Conservation (phyloP, 2,888 invertebrate genomes). For the Pemphredon lugubris region DNA sequence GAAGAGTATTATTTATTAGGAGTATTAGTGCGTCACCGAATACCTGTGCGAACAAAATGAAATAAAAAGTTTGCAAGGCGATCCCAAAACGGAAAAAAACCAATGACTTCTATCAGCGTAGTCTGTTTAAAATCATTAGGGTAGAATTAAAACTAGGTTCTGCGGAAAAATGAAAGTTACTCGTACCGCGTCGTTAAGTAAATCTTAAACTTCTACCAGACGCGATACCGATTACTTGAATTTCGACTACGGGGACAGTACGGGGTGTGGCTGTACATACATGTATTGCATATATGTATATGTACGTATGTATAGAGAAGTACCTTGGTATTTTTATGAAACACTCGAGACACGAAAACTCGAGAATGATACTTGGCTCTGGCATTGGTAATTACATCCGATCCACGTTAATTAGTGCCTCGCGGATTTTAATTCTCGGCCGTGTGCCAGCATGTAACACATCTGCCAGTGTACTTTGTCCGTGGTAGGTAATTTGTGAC, state of each 20-base stretch:
- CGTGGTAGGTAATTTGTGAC: constrained; percentile 27
- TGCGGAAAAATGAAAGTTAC: no score
- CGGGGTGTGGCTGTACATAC: background rate
- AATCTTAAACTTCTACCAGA: no score
- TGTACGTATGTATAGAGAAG: background rate
- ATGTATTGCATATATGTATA: no score
- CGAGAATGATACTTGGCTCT: constrained; percentile 44
- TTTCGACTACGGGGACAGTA: background rate
- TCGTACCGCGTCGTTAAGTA: no score
- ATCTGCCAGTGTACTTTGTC: constrained; percentile 28
- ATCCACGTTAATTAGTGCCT: constrained; percentile 61
- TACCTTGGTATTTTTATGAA: constrained; percentile 27
- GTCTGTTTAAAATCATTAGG: no score
- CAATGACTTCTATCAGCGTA: no score
- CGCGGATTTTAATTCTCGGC: constrained; percentile 48
- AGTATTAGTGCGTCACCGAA: no score
- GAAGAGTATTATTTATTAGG: no score
- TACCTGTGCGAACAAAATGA: no score
- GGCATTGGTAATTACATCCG: constrained; percentile 61
- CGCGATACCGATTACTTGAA: background rate
- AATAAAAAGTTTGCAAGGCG: no score
- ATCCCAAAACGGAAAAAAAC: no score
- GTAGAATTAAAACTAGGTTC: no score
- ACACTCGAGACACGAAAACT: constrained; percentile 39
- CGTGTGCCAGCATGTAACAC: constrained; percentile 23